phyloP scores from a whole-genome alignment of 2,797 vertebrate genomes.

The Distichodus sexfasciatus region DNA sequence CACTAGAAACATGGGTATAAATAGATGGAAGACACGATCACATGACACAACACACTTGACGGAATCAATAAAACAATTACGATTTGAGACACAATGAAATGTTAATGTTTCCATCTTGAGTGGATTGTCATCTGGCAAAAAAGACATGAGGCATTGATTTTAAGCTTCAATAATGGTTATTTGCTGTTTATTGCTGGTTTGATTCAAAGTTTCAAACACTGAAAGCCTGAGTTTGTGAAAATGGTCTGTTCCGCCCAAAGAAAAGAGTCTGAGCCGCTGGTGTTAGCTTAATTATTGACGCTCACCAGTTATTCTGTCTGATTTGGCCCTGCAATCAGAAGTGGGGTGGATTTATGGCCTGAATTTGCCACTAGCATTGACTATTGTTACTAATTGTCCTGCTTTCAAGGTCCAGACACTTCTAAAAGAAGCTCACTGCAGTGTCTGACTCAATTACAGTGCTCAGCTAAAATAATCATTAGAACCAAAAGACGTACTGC shows the following conservation, averaged over 20 bases:
- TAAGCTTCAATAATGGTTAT: too few species aligned
- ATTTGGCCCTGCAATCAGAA: slow-evolving; percentile 8
- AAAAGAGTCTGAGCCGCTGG: background rate
- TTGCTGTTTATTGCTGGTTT: too few species aligned
- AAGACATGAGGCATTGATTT: too few species aligned
- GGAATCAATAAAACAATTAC: too few species aligned
- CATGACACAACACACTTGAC: too few species aligned
- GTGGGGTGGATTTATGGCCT: slow-evolving; percentile 2
- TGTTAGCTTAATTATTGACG: slow-evolving; percentile 12
- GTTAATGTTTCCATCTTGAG: too few species aligned
- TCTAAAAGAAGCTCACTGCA: slow-evolving; percentile 57
- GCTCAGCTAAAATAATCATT: slow-evolving; percentile 74
- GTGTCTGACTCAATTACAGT: slow-evolving; percentile 66
- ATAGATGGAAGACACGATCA: too few species aligned
- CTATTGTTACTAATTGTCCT: slow-evolving; percentile 6
- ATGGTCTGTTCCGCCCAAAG: background rate
- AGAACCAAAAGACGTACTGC: slow-evolving; percentile 65
- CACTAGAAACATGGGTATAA: too few species aligned
- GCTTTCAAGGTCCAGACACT: slow-evolving; percentile 8
- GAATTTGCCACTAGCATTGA: slow-evolving; percentile 22
- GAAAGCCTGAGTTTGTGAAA: background rate
- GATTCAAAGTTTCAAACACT: too few species aligned
- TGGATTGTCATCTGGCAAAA: too few species aligned
- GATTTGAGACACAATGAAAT: too few species aligned
- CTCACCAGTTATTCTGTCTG: slow-evolving; percentile 16